These are phyloP conservation scores for Lateolabrax maculatus DNA, from an alignment of 2,797 vertebrate genomes.

Conservation along the genomic window DNA sequence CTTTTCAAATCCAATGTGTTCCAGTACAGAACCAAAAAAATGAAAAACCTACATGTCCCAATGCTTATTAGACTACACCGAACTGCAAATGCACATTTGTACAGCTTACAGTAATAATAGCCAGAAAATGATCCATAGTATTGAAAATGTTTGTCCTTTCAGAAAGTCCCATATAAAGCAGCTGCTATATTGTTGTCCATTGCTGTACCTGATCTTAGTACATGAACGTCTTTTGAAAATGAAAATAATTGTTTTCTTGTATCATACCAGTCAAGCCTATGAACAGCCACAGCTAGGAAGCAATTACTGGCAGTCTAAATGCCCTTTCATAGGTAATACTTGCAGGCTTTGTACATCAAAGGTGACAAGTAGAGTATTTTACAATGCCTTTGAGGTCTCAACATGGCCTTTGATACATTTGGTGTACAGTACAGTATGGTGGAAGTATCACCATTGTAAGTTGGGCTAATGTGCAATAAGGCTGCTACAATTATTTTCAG, in stretches of 20 bases:
- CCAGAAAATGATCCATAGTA: conserved; percentile 48
- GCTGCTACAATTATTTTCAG: not conserved
- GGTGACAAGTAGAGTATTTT: conserved; percentile 39
- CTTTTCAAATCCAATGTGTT: conserved; percentile 23
- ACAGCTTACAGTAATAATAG: conserved; percentile 34
- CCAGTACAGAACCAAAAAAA: conserved; percentile 16
- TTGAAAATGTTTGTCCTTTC: conserved; percentile 37
- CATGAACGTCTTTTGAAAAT: conserved; percentile 24
- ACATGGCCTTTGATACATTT: conserved; percentile 30
- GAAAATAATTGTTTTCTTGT: conserved; percentile 42
- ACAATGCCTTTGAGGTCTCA: conserved; percentile 30
- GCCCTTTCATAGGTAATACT: conserved; percentile 41
- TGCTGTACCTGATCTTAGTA: conserved; percentile 19
- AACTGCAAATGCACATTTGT: conserved; percentile 46
- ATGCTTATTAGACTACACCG: not conserved
- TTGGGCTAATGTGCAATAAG: not conserved
- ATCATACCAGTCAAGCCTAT: conserved; percentile 24
- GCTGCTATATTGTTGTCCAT: conserved; percentile 17
- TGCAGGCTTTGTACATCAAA: conserved; percentile 47
- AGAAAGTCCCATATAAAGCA: conserved; percentile 15
- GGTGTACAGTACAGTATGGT: conserved; percentile 3
- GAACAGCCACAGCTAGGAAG: conserved; percentile 30
- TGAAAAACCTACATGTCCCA: conserved; percentile 4
- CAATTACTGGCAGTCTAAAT: conserved; percentile 45
- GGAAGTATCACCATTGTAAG: not conserved